Conservation (phyloP, 1,140 invertebrate genomes). For the Ptiloglossa arizonensis region DNA sequence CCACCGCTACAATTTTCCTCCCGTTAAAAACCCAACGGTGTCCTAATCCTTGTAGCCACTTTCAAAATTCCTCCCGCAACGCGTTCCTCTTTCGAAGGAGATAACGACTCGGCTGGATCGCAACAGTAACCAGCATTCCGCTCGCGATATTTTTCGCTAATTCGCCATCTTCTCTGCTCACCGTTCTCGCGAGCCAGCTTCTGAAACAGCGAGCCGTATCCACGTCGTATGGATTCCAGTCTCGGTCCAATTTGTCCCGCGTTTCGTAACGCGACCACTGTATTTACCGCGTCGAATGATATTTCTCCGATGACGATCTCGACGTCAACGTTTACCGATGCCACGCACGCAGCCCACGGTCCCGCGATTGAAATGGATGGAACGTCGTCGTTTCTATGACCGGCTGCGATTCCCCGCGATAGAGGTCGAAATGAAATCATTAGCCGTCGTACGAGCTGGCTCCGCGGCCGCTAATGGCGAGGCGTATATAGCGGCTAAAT, state of each 20-base stretch:
- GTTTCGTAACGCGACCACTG: conserved; percentile 42
- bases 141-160: too few relatives aligned
- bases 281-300: conserved; percentile 48
- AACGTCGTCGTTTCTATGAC: conserved; percentile 27
- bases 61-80: too few relatives aligned
- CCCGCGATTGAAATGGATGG: conserved; percentile 55
- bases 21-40: too few relatives aligned
- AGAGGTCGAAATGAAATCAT: conserved; percentile 78
- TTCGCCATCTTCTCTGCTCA: background rate
- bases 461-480: conserved; percentile 70
- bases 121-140: too few relatives aligned
- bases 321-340: conserved; percentile 47
- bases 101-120: too few relatives aligned
- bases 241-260: conserved; percentile 37
- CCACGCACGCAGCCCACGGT: conserved; percentile 37
- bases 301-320: conserved; percentile 26
- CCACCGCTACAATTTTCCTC: too few relatives aligned
- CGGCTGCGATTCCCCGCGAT: conserved; percentile 19
- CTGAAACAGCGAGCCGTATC: conserved; percentile 1
- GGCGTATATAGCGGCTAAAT: conserved; percentile 74
- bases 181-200: too few relatives aligned
- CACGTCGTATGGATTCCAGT: conserved; percentile 24
- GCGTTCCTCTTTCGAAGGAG: too few relatives aligned
- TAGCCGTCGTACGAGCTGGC: conserved; percentile 66
- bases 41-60: too few relatives aligned